Evolutionary conservation across 2,113 vertebrate species (phyloP).

Genomic region (Malurus melanocephalus): DNA sequence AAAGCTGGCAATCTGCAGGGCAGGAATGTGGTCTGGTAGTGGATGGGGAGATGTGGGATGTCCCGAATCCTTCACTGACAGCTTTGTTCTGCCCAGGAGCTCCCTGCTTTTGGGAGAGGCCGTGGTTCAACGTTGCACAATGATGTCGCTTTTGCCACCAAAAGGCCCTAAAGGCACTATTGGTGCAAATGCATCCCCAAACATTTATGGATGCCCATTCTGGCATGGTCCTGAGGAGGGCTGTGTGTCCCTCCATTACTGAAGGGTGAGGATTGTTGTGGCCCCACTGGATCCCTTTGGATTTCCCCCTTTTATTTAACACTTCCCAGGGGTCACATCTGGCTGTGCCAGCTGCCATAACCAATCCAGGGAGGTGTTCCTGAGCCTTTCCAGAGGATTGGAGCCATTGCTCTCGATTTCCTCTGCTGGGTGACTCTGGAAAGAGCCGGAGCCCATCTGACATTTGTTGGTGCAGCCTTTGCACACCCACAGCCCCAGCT

Average conservation of each 20-base stretch:
- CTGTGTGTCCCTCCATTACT: accelerated
- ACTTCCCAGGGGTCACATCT: neutral
- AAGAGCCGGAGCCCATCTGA: neutral
- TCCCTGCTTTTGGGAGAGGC: neutral
- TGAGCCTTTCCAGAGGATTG: neutral
- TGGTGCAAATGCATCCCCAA: neutral
- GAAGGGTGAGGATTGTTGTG: neutral
- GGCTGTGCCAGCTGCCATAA: neutral
- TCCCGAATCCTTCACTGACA: neutral
- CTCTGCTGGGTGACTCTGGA: neutral
- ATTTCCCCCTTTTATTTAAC: neutral
- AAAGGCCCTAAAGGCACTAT: neutral
- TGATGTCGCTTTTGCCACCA: accelerated
- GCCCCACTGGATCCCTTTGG: neutral
- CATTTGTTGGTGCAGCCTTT: neutral
- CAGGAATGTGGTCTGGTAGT: neutral
- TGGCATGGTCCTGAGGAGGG: neutral
- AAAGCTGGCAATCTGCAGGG: neutral
- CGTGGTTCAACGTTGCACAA: neutral
- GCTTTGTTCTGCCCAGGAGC: neutral
- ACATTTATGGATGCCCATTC: neutral
- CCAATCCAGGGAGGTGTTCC: neutral
- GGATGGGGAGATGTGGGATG: neutral
- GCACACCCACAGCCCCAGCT: neutral
- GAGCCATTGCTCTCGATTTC: neutral